phyloP scores from a whole-genome alignment of 2,888 invertebrate species.

The Subacronicta megacephala region DNA sequence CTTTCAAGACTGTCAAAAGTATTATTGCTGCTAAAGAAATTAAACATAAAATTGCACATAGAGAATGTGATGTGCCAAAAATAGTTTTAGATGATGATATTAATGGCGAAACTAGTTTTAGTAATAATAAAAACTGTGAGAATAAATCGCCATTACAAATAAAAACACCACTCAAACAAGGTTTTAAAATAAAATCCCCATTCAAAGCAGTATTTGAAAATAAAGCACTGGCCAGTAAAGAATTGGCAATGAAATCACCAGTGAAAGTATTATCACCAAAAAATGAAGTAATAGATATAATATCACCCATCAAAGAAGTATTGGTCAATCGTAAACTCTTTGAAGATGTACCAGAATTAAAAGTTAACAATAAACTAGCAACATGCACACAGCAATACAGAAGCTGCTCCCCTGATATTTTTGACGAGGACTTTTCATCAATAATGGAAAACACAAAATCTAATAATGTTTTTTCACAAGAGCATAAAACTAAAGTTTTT shows the following conservation, averaged over 20 bases:
- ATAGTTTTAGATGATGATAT: conserved; percentile 17
- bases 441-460: conserved; percentile 48
- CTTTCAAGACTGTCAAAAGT: conserved; percentile 66
- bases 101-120: neutral
- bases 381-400: conserved; percentile 54
- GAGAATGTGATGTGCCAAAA: conserved; percentile 7
- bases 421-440: conserved; percentile 80
- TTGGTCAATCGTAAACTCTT: conserved; percentile 2
- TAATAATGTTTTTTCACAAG: conserved; percentile 30
- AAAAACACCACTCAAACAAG: conserved; percentile 9
- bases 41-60: conserved; percentile 4
- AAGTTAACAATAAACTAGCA: conserved; percentile 18
- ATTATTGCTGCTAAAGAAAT: conserved; percentile 56
- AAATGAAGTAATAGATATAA: conserved; percentile 18
- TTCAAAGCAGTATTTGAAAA: conserved; percentile 7
- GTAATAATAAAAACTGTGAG: neutral
- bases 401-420: conserved; percentile 83
- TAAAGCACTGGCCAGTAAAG: no score
- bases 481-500: conserved; percentile 48
- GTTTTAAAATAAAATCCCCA: conserved; percentile 10
- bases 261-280: neutral
- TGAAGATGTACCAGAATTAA: conserved; percentile 15
- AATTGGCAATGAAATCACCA: conserved; percentile 2
- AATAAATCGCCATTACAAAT: conserved; percentile 14
- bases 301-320: conserved; percentile 13